phyloP scores from a whole-genome alignment of 2,113 vertebrate genomes.

The Lagopus muta region DNA sequence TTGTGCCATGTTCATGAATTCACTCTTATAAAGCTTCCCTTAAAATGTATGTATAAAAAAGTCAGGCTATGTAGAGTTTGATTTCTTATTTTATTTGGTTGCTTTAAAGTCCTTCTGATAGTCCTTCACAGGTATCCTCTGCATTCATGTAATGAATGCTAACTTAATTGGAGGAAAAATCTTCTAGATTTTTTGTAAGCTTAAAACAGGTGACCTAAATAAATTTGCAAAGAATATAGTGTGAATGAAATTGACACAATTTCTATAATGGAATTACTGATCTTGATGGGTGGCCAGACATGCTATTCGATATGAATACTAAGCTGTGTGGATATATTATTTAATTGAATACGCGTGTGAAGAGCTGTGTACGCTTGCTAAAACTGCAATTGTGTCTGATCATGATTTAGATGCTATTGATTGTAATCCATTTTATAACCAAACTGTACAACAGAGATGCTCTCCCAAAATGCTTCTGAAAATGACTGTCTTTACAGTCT shows the following conservation, averaged over 20 bases:
- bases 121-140: slow-evolving; percentile 14
- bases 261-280: slow-evolving; percentile 9
- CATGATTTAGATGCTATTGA: background rate
- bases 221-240: slow-evolving; percentile 31
- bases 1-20: background rate
- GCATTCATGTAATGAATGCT: slow-evolving; percentile 49
- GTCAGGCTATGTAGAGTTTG: background rate
- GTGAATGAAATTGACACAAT: slow-evolving; percentile 27
- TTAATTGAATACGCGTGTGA: background rate
- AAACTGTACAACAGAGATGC: background rate
- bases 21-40: background rate
- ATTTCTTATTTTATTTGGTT: slow-evolving; percentile 57
- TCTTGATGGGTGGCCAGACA: background rate
- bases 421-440: background rate
- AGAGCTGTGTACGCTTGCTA: background rate
- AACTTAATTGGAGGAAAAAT: slow-evolving; percentile 59
- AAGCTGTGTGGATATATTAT: background rate
- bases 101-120: slow-evolving; percentile 55
- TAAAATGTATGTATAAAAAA: background rate
- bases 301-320: background rate
- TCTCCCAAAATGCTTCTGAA: background rate
- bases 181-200: slow-evolving; percentile 34
- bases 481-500: background rate
- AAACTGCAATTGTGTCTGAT: background rate
- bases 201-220: slow-evolving; percentile 44